These are phyloP conservation scores for Diarsia rubi DNA, from an alignment of 2,888 invertebrate genomes.

Conservation along the genomic window DNA sequence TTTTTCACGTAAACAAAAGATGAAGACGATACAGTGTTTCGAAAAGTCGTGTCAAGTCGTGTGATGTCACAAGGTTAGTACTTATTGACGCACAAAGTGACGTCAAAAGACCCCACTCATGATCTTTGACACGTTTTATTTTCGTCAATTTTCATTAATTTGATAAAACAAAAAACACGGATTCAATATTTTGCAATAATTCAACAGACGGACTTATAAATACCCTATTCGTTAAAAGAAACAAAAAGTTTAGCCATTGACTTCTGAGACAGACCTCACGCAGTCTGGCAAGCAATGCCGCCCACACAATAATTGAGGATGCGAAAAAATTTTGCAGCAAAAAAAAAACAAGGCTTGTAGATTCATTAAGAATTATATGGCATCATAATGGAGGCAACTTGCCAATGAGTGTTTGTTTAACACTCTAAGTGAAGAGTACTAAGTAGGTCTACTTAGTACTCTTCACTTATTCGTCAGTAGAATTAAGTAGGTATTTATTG, in stretches of 20 bases:
- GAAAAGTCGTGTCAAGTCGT: too few relatives aligned
- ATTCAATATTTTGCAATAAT: too few relatives aligned
- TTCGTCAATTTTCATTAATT: too few relatives aligned
- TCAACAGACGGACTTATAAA: too few relatives aligned
- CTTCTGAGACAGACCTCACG: conserved; percentile 53
- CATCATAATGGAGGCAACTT: conserved; percentile 31
- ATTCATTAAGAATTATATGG: conserved; percentile 30
- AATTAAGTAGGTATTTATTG: neutral
- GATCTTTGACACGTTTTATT: too few relatives aligned
- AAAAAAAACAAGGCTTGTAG: conserved; percentile 45
- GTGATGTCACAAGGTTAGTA: too few relatives aligned
- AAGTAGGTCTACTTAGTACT: neutral
- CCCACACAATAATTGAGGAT: conserved; percentile 51
- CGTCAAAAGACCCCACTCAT: too few relatives aligned
- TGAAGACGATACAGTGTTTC: too few relatives aligned
- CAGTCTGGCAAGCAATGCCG: conserved; percentile 35
- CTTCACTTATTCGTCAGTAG: conserved; percentile 5
- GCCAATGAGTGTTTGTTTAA: conserved; percentile 26
- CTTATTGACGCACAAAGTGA: too few relatives aligned
- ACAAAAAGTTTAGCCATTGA: conserved; percentile 25
- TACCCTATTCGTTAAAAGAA: conserved; percentile 39
- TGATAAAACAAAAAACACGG: too few relatives aligned
- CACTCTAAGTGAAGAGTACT: too few relatives aligned
- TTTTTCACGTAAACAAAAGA: too few relatives aligned
- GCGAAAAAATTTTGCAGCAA: conserved; percentile 45